These are phyloP conservation scores for Mesembrinibis cayennensis DNA, from an alignment of 2,113 vertebrate genomes.

Conservation along the genomic window DNA sequence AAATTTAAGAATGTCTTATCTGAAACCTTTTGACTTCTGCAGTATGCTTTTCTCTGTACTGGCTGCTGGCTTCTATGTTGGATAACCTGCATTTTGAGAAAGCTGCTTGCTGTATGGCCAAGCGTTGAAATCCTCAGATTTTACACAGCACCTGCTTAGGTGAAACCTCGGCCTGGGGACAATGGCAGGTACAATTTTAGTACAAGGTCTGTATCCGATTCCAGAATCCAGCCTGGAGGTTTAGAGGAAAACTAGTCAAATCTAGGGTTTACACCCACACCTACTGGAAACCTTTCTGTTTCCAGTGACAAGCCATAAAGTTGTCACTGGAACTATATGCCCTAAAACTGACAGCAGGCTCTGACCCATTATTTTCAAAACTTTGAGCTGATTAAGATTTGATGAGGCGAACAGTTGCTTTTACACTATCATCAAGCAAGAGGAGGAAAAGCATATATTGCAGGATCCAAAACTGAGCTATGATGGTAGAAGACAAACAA, in stretches of 20 bases:
- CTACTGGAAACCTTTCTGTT: background rate
- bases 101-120: background rate
- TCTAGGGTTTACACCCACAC: background rate
- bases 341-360: background rate
- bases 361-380: background rate
- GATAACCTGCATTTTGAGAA: background rate
- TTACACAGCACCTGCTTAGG: background rate
- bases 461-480: background rate
- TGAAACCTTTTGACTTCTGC: background rate
- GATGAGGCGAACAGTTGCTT: background rate
- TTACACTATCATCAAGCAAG: background rate
- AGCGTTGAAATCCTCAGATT: background rate
- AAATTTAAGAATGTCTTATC: background rate
- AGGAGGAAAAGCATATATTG: background rate
- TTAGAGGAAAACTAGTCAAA: background rate
- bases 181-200: background rate
- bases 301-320: background rate
- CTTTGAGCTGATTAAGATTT: background rate
- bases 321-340: background rate
- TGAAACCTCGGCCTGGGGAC: background rate
- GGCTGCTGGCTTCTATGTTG: background rate
- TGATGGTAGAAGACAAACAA: background rate
- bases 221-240: background rate
- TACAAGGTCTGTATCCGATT: background rate
- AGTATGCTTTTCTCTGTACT: background rate